phyloP scores from a whole-genome alignment of 2,797 vertebrate genomes.

The Crocodylus rhombifer region DNA sequence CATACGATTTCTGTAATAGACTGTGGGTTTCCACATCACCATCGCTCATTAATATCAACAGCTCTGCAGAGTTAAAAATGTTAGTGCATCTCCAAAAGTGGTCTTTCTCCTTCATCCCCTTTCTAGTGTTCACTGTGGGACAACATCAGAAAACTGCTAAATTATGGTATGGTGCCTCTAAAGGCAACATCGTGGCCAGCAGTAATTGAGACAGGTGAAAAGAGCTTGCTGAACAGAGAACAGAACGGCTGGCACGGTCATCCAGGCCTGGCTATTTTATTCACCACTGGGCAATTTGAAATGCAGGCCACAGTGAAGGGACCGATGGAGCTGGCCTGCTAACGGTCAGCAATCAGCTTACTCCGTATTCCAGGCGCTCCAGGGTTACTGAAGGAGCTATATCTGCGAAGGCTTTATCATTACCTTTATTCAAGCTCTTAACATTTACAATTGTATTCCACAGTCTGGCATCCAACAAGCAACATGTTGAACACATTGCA shows the following conservation, averaged over 20 bases:
- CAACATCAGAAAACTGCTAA: background rate
- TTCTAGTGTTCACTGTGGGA: background rate
- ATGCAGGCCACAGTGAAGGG: background rate
- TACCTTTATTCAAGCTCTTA: background rate
- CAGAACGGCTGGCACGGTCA: background rate
- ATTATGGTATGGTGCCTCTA: background rate
- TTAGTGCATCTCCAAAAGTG: background rate
- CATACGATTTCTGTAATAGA: background rate
- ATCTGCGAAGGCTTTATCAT: background rate
- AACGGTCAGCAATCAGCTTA: background rate
- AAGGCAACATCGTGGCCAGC: too few relatives aligned
- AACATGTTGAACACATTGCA: background rate
- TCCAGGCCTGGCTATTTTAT: background rate
- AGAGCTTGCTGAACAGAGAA: background rate
- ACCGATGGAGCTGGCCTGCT: background rate
- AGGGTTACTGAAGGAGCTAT: background rate
- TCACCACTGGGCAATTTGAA: background rate
- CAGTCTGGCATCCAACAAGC: background rate
- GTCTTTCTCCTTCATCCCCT: background rate
- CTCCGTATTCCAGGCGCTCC: fast-evolving
- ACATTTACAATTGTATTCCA: background rate
- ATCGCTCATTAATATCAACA: background rate
- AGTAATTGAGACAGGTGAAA: background rate
- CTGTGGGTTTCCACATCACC: background rate
- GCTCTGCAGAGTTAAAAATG: background rate